Base-by-base conservation (phyloP, 1,140 invertebrate genomes). In the Heterodera carotae region DNA sequence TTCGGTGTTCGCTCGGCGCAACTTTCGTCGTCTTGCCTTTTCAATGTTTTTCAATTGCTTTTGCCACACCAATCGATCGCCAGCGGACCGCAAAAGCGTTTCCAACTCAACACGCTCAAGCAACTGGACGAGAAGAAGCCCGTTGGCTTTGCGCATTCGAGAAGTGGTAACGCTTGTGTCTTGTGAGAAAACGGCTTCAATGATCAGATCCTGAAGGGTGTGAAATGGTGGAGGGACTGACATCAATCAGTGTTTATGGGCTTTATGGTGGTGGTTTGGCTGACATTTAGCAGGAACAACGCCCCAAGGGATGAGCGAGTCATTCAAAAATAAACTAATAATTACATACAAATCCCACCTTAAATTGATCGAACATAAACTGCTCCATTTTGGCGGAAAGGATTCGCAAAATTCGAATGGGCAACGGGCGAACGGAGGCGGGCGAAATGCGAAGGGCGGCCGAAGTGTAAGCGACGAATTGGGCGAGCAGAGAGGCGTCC, bases 1-100 rank as follows among this genome's bases (percentile, higher is more conserved):
- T 25, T 6, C 39, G 25, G 15, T 73, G 8, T 74, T 31, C 7
- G 6, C 76, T 31, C 39, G 76, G 25, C 77, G 53, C 8, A n/a
- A 25, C 22, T 34, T 69, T 64, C 72, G 72, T 22, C 72, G 72
- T 62, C 33, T 53, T 33, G 60, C 34, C 60, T 80, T 80, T 48
- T 80, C 80, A 31, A 76, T 53, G n/a, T 82, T 80, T 78, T 82
- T 80, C 36, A 80, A 43, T 18, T 67, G 43, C 62, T 75, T 77
- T 75, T 34, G 60, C 75, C 75, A 69, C 31, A 76, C 66, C 60
- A 5, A 31, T 33, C 29, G 12, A 15, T 74, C 64, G 43, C 56
- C 48, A 43, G 76, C 36, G 29, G n/a, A 70, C 53, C 79, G 75
- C 53, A 39, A 56, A 27, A 80, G 25, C 15, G 59, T 34, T 22